Conservation (phyloP, 1,140 invertebrate genomes). For the Bactericera cockerelli region DNA sequence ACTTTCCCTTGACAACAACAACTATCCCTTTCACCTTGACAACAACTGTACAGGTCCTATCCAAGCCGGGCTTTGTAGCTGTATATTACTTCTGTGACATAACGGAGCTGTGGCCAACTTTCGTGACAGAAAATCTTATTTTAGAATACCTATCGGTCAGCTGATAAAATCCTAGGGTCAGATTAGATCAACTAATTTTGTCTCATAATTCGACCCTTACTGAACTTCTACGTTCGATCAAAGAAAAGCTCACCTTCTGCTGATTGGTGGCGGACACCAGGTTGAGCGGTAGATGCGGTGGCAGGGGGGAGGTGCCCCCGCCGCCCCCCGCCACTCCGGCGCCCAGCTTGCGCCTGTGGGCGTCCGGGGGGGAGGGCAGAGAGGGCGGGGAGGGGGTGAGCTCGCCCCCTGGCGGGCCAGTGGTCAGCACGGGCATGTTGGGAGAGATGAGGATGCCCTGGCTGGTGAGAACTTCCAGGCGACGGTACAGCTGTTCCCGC, state of each 20-base stretch:
- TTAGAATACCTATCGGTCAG: too few relatives aligned
- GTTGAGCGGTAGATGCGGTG: constrained; percentile 41
- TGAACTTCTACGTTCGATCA: too few relatives aligned
- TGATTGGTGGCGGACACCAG: constrained; percentile 68
- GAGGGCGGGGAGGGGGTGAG: not conserved
- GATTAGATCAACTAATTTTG: too few relatives aligned
- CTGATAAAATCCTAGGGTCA: too few relatives aligned
- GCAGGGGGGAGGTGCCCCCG: constrained; percentile 23
- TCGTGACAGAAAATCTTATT: too few relatives aligned
- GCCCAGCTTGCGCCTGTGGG: constrained; percentile 19
- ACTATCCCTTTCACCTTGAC: too few relatives aligned
- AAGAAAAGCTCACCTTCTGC: constrained; percentile 45
- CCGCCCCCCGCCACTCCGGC: constrained; percentile 15
- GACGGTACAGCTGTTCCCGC: constrained; percentile 66
- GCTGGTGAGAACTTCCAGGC: constrained; percentile 57
- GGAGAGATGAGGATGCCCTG: constrained; percentile 42
- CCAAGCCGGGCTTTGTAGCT: too few relatives aligned
- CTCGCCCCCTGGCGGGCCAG: constrained; percentile 16
- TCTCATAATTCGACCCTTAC: too few relatives aligned
- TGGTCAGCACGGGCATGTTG: constrained; percentile 23
- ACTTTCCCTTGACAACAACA: too few relatives aligned
- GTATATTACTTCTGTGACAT: too few relatives aligned
- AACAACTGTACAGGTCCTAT: too few relatives aligned
- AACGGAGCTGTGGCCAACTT: too few relatives aligned
- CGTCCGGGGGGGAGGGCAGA: constrained; percentile 20